phyloP scores from a whole-genome alignment of 2,888 invertebrate species.

The Priocnemis perturbator region DNA sequence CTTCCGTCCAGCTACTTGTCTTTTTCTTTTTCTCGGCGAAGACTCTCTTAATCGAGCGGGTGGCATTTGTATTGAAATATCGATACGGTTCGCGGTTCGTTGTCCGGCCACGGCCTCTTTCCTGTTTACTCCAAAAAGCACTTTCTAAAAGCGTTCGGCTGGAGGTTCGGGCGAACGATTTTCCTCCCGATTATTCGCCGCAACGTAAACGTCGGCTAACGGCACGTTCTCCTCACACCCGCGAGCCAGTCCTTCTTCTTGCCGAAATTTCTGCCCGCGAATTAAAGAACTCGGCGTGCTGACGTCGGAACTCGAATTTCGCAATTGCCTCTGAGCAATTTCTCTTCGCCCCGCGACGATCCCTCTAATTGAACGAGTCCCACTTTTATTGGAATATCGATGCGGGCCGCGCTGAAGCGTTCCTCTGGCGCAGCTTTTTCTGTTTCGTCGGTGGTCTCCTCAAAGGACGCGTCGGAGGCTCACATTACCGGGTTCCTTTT shows the following conservation, averaged over 20 bases:
- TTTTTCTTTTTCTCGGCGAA: background rate
- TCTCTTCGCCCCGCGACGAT: slow-evolving; percentile 4
- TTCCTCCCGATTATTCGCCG: too few relatives aligned
- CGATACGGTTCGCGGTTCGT: background rate
- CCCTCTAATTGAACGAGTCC: slow-evolving; percentile 16
- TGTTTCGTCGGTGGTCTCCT: too few relatives aligned
- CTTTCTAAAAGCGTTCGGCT: too few relatives aligned
- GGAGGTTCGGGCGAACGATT: too few relatives aligned
- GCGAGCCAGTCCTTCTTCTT: background rate
- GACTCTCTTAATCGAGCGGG: slow-evolving; percentile 10
- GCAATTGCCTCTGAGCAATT: slow-evolving; percentile 13
- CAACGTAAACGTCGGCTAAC: background rate
- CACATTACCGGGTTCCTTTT: background rate
- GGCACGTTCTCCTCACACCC: background rate
- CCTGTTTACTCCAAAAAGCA: too few relatives aligned
- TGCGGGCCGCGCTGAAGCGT: slow-evolving; percentile 11
- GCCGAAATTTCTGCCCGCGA: background rate
- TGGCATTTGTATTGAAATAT: slow-evolving; percentile 10
- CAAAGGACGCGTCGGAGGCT: background rate
- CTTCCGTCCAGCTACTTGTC: background rate
- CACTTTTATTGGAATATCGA: slow-evolving; percentile 28
- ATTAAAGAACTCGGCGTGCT: background rate
- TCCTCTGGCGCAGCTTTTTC: background rate
- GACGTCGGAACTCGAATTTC: background rate
- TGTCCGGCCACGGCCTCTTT: too few relatives aligned